Evolutionary conservation across 2,888 invertebrate species (phyloP).

Genomic region (Leucophora obtusa): DNA sequence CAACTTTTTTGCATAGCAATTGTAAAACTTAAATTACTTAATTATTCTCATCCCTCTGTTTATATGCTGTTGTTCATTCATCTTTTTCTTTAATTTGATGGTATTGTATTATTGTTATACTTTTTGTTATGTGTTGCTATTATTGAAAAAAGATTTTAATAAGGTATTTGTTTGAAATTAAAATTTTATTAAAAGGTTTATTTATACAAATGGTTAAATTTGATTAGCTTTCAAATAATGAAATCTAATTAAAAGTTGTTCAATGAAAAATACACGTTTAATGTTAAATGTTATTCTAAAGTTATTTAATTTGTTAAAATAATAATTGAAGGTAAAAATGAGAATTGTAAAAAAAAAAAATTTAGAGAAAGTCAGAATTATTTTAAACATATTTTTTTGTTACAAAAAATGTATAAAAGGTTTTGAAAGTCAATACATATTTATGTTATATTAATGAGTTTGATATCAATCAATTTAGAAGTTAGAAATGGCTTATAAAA

Average conservation of each 20-base stretch:
- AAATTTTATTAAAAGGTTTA: neutral
- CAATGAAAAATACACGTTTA: neutral
- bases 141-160: neutral
- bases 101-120: neutral
- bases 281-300: no score
- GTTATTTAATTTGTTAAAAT: no score
- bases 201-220: neutral
- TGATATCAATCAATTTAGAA: no score
- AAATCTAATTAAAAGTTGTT: neutral
- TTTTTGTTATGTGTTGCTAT: neutral
- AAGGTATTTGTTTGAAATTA: neutral
- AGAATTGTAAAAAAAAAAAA: no score
- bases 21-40: constrained; percentile 55
- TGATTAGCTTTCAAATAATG: neutral
- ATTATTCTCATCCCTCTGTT: constrained; percentile 34
- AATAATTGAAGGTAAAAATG: no score
- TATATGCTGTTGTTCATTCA: neutral
- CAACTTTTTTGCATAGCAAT: constrained; percentile 55
- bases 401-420: no score
- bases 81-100: neutral
- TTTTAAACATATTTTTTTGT: no score
- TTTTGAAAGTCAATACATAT: no score
- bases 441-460: no score
- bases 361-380: no score
- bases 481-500: no score